Conservation (phyloP, 2,888 invertebrate species). For the Seladonia tumulorum region DNA sequence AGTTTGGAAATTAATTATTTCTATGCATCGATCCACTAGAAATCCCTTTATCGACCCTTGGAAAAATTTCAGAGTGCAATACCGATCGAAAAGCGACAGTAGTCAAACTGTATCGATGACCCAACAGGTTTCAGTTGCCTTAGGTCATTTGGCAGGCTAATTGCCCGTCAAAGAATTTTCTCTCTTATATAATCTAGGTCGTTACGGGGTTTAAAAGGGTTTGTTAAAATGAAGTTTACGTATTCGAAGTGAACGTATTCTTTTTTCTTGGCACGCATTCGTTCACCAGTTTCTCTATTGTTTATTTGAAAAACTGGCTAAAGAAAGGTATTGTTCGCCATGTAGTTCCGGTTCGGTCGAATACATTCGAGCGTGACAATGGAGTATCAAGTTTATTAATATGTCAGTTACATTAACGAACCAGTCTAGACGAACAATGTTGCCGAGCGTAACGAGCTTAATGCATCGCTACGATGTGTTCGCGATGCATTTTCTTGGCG, state of each 20-base stretch:
- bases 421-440: not conserved
- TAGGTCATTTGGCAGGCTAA: not conserved
- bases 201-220: not conserved
- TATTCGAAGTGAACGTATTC: not conserved
- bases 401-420: not conserved
- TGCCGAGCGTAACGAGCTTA: not conserved
- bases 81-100: not conserved
- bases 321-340: not conserved
- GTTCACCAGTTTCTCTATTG: not conserved
- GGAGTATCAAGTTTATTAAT: slow-evolving; percentile 13
- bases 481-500: not conserved
- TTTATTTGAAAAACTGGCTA: not conserved
- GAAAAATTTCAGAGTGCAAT: not conserved
- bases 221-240: slow-evolving; percentile 10
- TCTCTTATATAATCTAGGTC: not conserved
- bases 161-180: not conserved
- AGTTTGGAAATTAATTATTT: not conserved
- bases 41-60: not conserved
- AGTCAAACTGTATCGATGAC: not conserved
- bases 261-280: not conserved
- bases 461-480: slow-evolving; percentile 17
- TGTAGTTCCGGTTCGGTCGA: not conserved
- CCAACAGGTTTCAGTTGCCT: not conserved
- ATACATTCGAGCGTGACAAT: not conserved
- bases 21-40: not conserved